Percentiles rank a stretch among this genome's conserved stretches.
Evolutionary conservation across 23 tunicate species (phyloP).

Genomic region (Clavelina lepadiformis): DNA sequence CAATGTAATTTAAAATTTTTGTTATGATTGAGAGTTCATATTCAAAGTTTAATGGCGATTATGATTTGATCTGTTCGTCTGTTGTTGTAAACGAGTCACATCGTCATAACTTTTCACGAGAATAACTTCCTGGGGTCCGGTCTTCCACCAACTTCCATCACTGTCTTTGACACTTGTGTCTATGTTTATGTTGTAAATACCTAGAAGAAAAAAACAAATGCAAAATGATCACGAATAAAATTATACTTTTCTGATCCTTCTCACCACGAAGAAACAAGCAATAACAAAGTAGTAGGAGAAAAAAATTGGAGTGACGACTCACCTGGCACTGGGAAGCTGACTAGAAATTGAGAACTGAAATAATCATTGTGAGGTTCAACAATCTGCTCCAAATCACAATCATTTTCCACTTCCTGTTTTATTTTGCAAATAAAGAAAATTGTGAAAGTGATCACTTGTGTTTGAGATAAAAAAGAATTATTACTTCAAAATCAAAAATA

Average conservation of each 20-base stretch:
- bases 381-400: conserved; percentile 36
- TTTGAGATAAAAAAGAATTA: no score
- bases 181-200: conserved; percentile 46
- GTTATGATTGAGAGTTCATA: no score
- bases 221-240: no score
- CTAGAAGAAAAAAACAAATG: conserved; percentile 27
- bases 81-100: conserved; percentile 43
- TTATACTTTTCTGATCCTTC: no score
- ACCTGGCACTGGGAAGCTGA: conserved; percentile 62
- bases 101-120: conserved; percentile 55
- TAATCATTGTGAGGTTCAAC: conserved; percentile 86
- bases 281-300: not conserved
- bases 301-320: not conserved
- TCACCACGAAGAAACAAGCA: no score
- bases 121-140: conserved; percentile 73
- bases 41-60: no score
- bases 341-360: conserved; percentile 74
- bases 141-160: conserved; percentile 80
- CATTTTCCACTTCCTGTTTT: conserved; percentile 10
- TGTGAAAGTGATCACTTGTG: no score
- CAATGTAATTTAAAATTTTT: no score
- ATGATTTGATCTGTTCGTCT: conserved; percentile 6
- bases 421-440: no score
- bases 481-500: no score
- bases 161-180: conserved; percentile 63